These are phyloP conservation scores for Parambassis ranga DNA, from an alignment of 2,797 vertebrate genomes.

Conservation along the genomic window DNA sequence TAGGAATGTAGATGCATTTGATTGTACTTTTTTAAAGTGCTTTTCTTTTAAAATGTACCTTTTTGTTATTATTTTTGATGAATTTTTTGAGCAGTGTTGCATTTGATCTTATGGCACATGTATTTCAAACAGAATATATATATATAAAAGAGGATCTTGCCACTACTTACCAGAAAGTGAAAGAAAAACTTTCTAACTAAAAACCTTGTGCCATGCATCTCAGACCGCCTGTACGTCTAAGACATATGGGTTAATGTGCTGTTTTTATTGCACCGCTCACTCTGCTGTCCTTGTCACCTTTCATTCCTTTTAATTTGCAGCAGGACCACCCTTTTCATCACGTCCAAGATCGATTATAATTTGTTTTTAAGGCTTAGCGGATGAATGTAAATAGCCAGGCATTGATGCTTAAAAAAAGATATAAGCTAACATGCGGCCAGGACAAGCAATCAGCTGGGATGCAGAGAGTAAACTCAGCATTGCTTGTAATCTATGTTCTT, in stretches of 20 bases:
- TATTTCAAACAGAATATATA: too few relatives aligned
- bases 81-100: too few relatives aligned
- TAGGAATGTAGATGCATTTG: background rate
- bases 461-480: conserved; percentile 45
- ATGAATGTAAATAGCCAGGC: conserved; percentile 69
- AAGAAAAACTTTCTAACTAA: background rate
- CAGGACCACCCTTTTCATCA: conserved; percentile 65
- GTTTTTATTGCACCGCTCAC: conserved; percentile 8
- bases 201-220: background rate
- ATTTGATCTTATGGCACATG: too few relatives aligned
- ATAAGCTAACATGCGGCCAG: conserved; percentile 51
- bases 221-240: background rate
- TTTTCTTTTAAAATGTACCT: background rate
- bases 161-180: background rate
- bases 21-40: background rate
- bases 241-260: background rate
- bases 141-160: too few relatives aligned
- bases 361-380: conserved; percentile 71
- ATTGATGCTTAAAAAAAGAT: conserved; percentile 64
- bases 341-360: conserved; percentile 72
- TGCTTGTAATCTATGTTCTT: conserved; percentile 69
- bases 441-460: conserved; percentile 48
- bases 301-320: conserved; percentile 64
- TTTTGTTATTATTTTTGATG: background rate
- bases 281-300: conserved; percentile 57